Conservation (phyloP, 1,140 invertebrate genomes). For the Hestina assimilis region DNA sequence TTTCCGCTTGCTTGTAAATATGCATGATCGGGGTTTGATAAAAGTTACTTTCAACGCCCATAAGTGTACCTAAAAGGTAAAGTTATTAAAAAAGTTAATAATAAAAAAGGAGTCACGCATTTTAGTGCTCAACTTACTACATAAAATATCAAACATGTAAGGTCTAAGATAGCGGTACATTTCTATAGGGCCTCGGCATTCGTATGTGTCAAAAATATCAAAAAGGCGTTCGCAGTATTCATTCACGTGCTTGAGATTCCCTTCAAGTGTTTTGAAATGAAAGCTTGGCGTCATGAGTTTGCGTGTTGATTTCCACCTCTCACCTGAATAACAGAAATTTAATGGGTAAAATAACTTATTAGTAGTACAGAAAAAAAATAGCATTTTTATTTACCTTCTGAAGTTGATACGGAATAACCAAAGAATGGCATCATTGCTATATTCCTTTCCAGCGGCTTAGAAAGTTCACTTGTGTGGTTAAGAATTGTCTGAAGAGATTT, state of each 20-base stretch:
- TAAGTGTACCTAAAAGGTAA: conserved; percentile 31
- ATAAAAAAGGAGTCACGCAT: no score
- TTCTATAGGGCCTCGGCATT: conserved; percentile 22
- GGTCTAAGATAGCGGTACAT: conserved; percentile 44
- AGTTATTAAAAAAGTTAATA: not conserved
- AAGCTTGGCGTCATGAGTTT: conserved; percentile 45
- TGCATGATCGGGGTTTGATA: conserved; percentile 29
- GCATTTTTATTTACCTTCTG: conserved; percentile 41
- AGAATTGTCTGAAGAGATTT: conserved; percentile 33
- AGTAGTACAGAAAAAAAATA: no score
- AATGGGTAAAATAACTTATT: no score
- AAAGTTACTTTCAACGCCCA: conserved; percentile 36
- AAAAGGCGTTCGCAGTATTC: conserved; percentile 34
- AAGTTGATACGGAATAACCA: conserved; percentile 41
- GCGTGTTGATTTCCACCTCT: conserved; percentile 36
- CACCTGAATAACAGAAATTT: conserved; percentile 27
- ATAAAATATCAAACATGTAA: conserved; percentile 44
- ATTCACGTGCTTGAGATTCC: conserved; percentile 31
- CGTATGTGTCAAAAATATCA: conserved; percentile 32
- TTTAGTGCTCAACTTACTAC: conserved; percentile 39
- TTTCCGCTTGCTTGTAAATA: conserved; percentile 35
- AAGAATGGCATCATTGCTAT: conserved; percentile 43
- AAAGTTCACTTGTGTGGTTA: conserved; percentile 32
- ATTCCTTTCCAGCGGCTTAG: conserved; percentile 43
- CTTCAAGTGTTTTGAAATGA: conserved; percentile 42